These are phyloP conservation scores for Phanerotoma sp. DNA, from an alignment of 2,888 invertebrate genomes.

Conservation along the genomic window DNA sequence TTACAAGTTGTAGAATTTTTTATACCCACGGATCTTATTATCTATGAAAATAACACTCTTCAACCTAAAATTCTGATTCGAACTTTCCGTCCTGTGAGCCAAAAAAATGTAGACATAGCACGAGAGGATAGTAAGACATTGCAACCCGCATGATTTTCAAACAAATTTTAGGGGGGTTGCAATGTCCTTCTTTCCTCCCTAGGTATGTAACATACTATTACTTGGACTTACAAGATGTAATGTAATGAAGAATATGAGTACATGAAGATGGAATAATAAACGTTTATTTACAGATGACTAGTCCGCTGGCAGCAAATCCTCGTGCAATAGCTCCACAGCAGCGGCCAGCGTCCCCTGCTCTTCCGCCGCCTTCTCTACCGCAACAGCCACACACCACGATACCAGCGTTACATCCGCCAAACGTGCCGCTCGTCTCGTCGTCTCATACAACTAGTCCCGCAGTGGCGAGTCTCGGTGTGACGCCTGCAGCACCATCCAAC, in stretches of 20 bases:
- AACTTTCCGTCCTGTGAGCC: too few species aligned
- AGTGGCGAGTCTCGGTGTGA: conserved; percentile 62
- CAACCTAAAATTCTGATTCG: too few species aligned
- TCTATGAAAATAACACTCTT: too few species aligned
- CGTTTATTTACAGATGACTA: conserved; percentile 50
- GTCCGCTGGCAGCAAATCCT: conserved; percentile 57
- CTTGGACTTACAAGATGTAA: too few species aligned
- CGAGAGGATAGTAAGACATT: too few species aligned
- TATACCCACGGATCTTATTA: too few species aligned
- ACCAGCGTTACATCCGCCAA: conserved; percentile 56
- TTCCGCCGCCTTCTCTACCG: conserved; percentile 51
- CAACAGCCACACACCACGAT: conserved; percentile 54
- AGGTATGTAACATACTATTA: too few species aligned
- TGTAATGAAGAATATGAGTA: background rate
- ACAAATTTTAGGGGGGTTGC: too few species aligned
- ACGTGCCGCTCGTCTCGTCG: conserved; percentile 56
- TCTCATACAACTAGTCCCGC: conserved; percentile 57
- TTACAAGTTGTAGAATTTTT: too few species aligned
- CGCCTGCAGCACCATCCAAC: conserved; percentile 61
- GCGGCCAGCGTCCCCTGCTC: conserved; percentile 61
- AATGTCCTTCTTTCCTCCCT: too few species aligned
- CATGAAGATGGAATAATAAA: background rate
- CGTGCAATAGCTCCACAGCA: conserved; percentile 62
- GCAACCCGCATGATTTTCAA: too few species aligned
- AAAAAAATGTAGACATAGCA: too few species aligned